Percentiles rank a stretch among this genome's conserved stretches.
These are phyloP conservation scores for Micropterix aruncella DNA, from an alignment of 2,888 invertebrate genomes.

Conservation along the genomic window DNA sequence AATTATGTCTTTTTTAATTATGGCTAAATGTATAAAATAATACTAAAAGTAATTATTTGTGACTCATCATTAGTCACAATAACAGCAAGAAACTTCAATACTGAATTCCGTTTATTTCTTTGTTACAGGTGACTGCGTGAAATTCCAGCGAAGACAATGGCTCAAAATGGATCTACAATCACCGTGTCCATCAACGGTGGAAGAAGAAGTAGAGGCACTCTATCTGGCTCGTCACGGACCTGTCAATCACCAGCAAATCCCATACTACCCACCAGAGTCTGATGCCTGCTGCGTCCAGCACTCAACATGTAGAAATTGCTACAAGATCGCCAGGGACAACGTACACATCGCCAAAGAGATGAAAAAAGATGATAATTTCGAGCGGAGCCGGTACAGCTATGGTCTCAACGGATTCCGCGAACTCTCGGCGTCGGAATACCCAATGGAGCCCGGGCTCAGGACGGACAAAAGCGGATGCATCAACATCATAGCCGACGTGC, in stretches of 20 bases:
- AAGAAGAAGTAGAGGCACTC: background rate
- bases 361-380: background rate
- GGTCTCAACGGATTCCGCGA: background rate
- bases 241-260: background rate
- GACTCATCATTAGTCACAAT: too few relatives aligned
- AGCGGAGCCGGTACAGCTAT: background rate
- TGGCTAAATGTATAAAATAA: too few relatives aligned
- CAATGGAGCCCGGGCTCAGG: background rate
- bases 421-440: background rate
- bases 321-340: background rate
- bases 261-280: background rate
- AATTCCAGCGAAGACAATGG: background rate
- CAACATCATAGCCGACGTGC: background rate
- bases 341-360: background rate
- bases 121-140: background rate
- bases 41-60: too few relatives aligned
- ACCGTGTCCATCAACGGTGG: background rate
- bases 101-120: too few relatives aligned
- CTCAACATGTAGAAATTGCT: background rate
- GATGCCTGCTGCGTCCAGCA: background rate
- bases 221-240: background rate
- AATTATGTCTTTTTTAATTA: too few relatives aligned
- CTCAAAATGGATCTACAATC: background rate
- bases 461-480: background rate
- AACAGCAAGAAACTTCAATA: too few relatives aligned